Evolutionary conservation across 2,888 invertebrate genomes (phyloP), one percentile per base, ranked within the genome.

Genomic region (Capitulum mitella): DNA sequence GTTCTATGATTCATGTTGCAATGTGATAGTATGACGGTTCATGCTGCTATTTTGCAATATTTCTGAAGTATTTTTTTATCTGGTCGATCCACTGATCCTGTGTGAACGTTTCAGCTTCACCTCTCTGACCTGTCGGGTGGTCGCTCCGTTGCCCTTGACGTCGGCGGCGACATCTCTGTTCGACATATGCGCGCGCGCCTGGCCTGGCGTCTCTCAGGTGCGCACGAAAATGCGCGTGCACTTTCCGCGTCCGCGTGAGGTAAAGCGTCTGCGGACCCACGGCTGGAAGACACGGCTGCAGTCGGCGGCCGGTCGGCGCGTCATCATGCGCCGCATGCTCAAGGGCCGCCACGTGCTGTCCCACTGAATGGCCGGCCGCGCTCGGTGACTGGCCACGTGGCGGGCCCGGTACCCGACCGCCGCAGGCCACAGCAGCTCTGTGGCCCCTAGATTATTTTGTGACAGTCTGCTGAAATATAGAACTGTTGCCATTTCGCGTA

Each of bases 201-300:
- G 58, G 58, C 58, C 58, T 1, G n/a, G n/a, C n/a, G 58, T 70
- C n/a, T 81, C 80, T 26, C 82, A 82, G 77, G 78, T 83, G 3
- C 79, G 89, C 79, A 88, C 85, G 1, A 86, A 88, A 82, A 88
- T 92, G 0, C 88, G 92, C 76, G 88, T 89, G 83, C 89, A 92
- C 83, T 94, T 93, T 83, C 92, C 93, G 0, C 88, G 91, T 75
- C 91, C 94, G 0, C 91, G 89, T 78, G 93, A 94, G 87, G 88
- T 89, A 0, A 90, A 88, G 83, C 88, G 93, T n/a, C 64, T 43
- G 43, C 75, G 75, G 16, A 1, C 12, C 8, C 80, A 80, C 32
- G 80, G 80, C 14, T 80, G 79, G 79, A 75, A 78, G 43, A 29
- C 51, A 14, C 79, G 80, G 32, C 76, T 79, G 78, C 48, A 78